Percentiles rank a stretch among this genome's conserved stretches.
These are phyloP conservation scores for Synanthedon tipuliformis DNA, from an alignment of 2,888 invertebrate species.

Conservation along the genomic window DNA sequence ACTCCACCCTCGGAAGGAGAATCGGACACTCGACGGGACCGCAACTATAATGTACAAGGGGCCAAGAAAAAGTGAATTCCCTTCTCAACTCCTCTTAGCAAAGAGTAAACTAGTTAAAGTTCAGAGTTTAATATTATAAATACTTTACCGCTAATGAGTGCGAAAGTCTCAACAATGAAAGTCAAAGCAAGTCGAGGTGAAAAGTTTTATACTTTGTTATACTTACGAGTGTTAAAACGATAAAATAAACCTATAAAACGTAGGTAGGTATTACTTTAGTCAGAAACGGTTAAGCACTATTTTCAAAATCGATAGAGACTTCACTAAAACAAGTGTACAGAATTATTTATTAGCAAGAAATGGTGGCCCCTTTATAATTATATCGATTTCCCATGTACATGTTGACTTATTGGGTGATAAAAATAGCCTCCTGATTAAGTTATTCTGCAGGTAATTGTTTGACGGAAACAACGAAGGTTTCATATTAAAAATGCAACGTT, in stretches of 20 bases:
- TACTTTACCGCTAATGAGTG: conserved; percentile 28
- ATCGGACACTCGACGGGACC: background rate
- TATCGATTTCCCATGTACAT: conserved; percentile 1
- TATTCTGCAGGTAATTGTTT: background rate
- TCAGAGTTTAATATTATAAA: conserved; percentile 27
- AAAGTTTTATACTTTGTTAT: conserved; percentile 9
- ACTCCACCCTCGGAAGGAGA: conserved; percentile 15
- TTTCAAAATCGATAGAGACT: background rate
- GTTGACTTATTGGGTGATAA: background rate
- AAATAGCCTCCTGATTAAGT: background rate
- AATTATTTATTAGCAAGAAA: conserved; percentile 4
- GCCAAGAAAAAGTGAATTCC: background rate
- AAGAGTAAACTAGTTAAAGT: conserved; percentile 21
- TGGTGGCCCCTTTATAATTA: conserved; percentile 1
- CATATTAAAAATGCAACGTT: background rate
- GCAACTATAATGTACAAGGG: background rate
- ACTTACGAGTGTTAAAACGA: background rate
- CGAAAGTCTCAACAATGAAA: conserved; percentile 22
- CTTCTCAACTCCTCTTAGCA: conserved; percentile 7
- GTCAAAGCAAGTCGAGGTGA: conserved; percentile 16
- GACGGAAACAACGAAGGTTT: background rate
- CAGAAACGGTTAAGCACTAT: background rate
- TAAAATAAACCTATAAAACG: background rate
- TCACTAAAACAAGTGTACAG: background rate
- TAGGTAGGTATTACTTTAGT: background rate